A percentile compares a stretch with the other conserved stretches of the same genome.
These are phyloP conservation scores for Macrosteles quadrilineatus DNA, from an alignment of 1,140 invertebrate genomes.

Conservation along the genomic window DNA sequence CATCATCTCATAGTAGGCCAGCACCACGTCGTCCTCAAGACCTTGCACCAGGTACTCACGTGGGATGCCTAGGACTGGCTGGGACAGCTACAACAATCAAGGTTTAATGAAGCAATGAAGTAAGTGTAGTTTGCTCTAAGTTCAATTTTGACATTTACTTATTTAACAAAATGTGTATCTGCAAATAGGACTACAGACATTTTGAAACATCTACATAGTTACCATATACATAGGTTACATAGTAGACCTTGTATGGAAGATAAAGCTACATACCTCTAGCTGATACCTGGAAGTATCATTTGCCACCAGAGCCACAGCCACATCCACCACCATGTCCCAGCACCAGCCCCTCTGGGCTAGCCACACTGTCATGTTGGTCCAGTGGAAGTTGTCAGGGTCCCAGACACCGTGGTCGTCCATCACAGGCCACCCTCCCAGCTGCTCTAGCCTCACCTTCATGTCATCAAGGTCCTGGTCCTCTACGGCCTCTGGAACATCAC, in stretches of 20 bases:
- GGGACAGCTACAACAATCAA: constrained; percentile 71
- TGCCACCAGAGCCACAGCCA: constrained; percentile 84
- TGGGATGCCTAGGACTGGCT: constrained; percentile 82
- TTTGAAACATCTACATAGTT: no score
- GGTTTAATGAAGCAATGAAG: neutral
- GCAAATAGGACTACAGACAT: no score
- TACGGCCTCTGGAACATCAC: constrained; percentile 63
- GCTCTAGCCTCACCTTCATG: constrained; percentile 64
- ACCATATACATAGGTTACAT: no score
- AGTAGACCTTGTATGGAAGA: no score
- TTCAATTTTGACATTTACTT: no score
- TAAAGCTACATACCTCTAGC: constrained; percentile 80
- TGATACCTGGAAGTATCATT: constrained; percentile 76
- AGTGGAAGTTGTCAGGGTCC: constrained; percentile 74
- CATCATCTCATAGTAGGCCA: constrained; percentile 78
- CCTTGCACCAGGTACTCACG: constrained; percentile 87
- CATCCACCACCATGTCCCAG: constrained; percentile 86
- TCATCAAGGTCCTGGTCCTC: constrained; percentile 70
- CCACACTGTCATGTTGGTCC: constrained; percentile 77
- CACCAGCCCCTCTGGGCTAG: constrained; percentile 77
- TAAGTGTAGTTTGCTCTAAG: no score
- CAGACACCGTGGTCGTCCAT: constrained; percentile 48
- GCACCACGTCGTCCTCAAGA: constrained; percentile 68
- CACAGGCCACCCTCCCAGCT: constrained; percentile 89
- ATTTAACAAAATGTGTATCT: no score